Evolutionary conservation across 2,888 invertebrate species (phyloP), one percentile per base, ranked within the genome.

Genomic region (Lingula anatina): DNA sequence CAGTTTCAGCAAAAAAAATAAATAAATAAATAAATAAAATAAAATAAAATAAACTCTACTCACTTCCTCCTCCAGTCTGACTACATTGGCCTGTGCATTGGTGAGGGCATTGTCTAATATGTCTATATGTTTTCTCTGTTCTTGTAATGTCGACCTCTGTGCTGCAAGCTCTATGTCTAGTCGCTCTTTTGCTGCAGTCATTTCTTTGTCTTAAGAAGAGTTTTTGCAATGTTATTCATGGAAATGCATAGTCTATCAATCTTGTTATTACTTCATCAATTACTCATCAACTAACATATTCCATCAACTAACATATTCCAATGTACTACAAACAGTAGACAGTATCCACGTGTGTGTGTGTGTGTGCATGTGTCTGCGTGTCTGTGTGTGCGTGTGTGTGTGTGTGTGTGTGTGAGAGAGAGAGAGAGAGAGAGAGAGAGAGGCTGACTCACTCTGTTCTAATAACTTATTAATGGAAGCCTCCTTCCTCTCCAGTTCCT

Each of bases 161-260:
- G 92, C 90, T 18, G 88, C 85, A 69, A 93, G 82, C 79, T 95
- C 93, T 55, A 92, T 88, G 78, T 92, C 91, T 71, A 93, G 90
- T 36, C 91, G 81, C 73, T 94, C 93, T 75, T 90, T 91, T n/a
- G 87, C 86, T 49, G 88, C 88, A 47, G 86, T 84, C 64, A 92
- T 80, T 79, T 92, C 91, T 78, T 90, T 91, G 73, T 90, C 93
- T 92, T n/a, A n/a, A n/a, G n/a, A n/a, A n/a, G n/a, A n/a, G n/a
- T n/a, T n/a, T n/a, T n/a, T n/a, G n/a, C n/a, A n/a, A n/a, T n/a
- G n/a, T n/a, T n/a, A n/a, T n/a, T n/a, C n/a, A n/a, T n/a, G n/a
- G n/a, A n/a, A n/a, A n/a, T n/a, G n/a, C n/a, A n/a, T n/a, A n/a
- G n/a, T n/a, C n/a, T n/a, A n/a, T n/a, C n/a, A n/a, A n/a, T n/a